Evolutionary conservation across 2,113 vertebrate species (phyloP).

Genomic region (Rhinopomastus cyanomelas): DNA sequence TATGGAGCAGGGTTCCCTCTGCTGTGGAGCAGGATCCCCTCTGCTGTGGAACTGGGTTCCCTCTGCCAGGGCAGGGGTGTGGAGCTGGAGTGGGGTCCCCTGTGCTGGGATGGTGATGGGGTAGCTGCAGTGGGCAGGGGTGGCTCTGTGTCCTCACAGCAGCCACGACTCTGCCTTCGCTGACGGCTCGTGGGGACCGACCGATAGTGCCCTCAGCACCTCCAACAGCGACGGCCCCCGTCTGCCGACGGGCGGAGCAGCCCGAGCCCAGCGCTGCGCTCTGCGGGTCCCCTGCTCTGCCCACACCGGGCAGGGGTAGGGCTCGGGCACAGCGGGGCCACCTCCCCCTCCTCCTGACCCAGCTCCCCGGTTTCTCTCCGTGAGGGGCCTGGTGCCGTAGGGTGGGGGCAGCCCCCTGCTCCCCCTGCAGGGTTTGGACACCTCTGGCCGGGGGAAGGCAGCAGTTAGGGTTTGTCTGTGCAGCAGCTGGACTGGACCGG

Average conservation of each 20-base stretch:
- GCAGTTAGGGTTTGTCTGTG: neutral
- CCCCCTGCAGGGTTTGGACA: neutral
- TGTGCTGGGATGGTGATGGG: no score
- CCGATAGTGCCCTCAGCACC: conserved; percentile 70
- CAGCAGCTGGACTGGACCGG: neutral
- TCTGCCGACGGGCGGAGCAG: neutral
- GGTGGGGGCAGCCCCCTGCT: no score
- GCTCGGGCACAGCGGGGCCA: neutral
- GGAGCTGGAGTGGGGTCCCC: neutral
- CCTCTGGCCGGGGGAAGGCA: neutral
- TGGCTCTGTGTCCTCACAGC: conserved; percentile 72
- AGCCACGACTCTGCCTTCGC: conserved; percentile 78
- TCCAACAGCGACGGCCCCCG: conserved; percentile 50
- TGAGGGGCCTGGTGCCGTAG: neutral
- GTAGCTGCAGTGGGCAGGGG: no score
- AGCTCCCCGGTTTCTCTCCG: neutral
- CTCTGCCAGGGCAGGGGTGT: rapidly evolving
- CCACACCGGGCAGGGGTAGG: no score
- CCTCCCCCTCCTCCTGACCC: rapidly evolving
- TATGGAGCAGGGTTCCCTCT: neutral
- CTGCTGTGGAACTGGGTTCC: neutral
- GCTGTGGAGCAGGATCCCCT: neutral
- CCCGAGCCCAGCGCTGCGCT: neutral
- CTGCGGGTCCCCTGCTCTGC: neutral
- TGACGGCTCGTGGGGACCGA: conserved; percentile 77